These are phyloP conservation scores for Labeo calbasu DNA, from an alignment of 2,797 vertebrate species.

Conservation along the genomic window DNA sequence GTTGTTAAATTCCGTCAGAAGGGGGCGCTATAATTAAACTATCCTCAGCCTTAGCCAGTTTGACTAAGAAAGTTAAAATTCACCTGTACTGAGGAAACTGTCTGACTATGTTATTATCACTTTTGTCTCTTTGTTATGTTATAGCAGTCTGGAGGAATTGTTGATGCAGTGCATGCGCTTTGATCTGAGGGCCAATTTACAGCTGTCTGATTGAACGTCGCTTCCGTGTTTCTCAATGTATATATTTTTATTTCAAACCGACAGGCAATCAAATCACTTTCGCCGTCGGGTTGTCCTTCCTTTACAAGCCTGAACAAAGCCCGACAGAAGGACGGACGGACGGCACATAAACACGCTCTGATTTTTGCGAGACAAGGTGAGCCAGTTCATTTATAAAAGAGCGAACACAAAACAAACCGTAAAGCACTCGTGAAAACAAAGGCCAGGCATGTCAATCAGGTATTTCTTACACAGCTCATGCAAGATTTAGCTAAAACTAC, in stretches of 20 bases:
- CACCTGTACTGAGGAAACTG: not conserved
- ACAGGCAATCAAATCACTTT: slow-evolving; percentile 27
- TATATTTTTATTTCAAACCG: slow-evolving; percentile 29
- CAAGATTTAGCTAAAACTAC: slow-evolving; percentile 30
- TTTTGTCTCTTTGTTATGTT: not conserved
- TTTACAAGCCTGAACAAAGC: slow-evolving; percentile 7
- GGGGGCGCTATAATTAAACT: not conserved
- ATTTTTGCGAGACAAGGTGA: slow-evolving; percentile 14
- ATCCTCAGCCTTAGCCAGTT: not conserved
- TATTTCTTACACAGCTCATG: slow-evolving; percentile 1
- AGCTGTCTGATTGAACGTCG: slow-evolving; percentile 25
- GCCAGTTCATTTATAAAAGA: not conserved
- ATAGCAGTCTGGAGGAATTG: slow-evolving; percentile 3
- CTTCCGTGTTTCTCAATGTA: slow-evolving; percentile 15
- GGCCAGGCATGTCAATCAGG: slow-evolving; percentile 23
- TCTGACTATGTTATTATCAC: not conserved
- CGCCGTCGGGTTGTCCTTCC: not conserved
- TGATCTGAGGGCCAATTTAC: slow-evolving; percentile 11
- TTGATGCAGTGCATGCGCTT: not conserved
- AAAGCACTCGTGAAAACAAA: slow-evolving; percentile 16
- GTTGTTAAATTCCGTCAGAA: not conserved
- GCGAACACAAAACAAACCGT: not conserved
- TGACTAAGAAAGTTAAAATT: not conserved
- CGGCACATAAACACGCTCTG: not conserved
- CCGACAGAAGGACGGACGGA: not conserved